Evolutionary conservation across 2,113 vertebrate genomes (phyloP), one percentile per base, ranked within the genome.

Genomic region (Fulmarus glacialis): DNA sequence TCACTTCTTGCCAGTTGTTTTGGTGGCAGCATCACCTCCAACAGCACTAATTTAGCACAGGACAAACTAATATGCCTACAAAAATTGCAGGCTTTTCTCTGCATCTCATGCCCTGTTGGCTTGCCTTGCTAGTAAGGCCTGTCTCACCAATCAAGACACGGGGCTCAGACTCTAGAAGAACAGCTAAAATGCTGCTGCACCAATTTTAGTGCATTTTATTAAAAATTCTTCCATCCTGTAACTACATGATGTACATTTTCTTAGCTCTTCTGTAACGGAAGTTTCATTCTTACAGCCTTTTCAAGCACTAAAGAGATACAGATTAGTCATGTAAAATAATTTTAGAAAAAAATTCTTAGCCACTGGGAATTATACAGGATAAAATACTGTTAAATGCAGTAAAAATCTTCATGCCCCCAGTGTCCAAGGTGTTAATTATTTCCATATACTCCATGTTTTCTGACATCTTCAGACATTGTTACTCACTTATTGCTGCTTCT

Each of bases 401-500:
- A 63, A 87, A 63, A 56, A 29, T 47, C 23, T 36, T 78, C 8
- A 87, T 93, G 60, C 27, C 24, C 71, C 36, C 19, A 82, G n/a
- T n/a, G 63, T 60, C 32, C 36, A 56, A 23, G 32, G 4, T 58
- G 68, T 90, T 82, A 58, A 50, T 85, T 73, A 73, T 72, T 93
- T 85, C 26, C 47, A 74, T 16, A 60, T 62, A 60, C 9, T 73
- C 38, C 26, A 52, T 42, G 53, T 40, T 92, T 95, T 91, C 45
- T 67, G 58, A 42, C 30, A 71, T 71, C 82, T 80, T 71, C 18
- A 79, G 62, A 87, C 4, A 71, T 15, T 48, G 42, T 48, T 53
- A 67, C 29, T 88, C 43, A 53, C 22, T 89, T 86, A 73, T 12
- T 59, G 53, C 68, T 89, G 40, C 48, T 96, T 89, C 77, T 96